phyloP scores from a whole-genome alignment of 2,113 vertebrate species.

The Ascaphus truei region DNA sequence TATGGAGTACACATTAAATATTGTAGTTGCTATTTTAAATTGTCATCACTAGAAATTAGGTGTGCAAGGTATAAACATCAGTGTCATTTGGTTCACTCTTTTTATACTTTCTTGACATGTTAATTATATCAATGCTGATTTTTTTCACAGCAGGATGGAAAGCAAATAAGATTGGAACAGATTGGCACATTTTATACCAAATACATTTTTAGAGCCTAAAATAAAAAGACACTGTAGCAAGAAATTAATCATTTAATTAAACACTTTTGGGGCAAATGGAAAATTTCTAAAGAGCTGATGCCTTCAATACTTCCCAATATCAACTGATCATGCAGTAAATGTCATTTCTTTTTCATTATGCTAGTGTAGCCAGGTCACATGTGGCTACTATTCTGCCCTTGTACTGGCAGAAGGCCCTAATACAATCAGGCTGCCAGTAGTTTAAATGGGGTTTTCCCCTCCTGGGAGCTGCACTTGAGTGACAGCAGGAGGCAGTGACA shows the following conservation, averaged over 20 bases:
- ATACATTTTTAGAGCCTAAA: neutral
- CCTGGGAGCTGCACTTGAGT: too few species aligned
- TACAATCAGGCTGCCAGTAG: too few species aligned
- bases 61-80: slow-evolving; percentile 1
- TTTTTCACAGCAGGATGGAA: neutral
- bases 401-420: too few species aligned
- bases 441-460: too few species aligned
- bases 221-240: slow-evolving; percentile 4
- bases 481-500: too few species aligned
- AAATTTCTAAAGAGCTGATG: slow-evolving; percentile 15
- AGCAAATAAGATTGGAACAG: slow-evolving; percentile 9
- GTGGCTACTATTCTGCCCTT: too few species aligned
- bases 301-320: slow-evolving; percentile 15
- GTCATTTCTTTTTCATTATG: slow-evolving; percentile 19
- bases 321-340: slow-evolving; percentile 25
- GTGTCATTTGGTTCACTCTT: neutral
- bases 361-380: too few species aligned
- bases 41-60: neutral
- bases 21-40: neutral
- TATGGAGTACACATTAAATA: neutral
- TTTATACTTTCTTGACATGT: neutral
- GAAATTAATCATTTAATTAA: slow-evolving; percentile 21
- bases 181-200: slow-evolving; percentile 1
- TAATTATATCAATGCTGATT: slow-evolving; percentile 16
- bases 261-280: slow-evolving; percentile 13